Percentiles rank a stretch among this genome's conserved stretches.
Evolutionary conservation across 2,888 invertebrate species (phyloP).

Genomic region (Oeneis ivallda): DNA sequence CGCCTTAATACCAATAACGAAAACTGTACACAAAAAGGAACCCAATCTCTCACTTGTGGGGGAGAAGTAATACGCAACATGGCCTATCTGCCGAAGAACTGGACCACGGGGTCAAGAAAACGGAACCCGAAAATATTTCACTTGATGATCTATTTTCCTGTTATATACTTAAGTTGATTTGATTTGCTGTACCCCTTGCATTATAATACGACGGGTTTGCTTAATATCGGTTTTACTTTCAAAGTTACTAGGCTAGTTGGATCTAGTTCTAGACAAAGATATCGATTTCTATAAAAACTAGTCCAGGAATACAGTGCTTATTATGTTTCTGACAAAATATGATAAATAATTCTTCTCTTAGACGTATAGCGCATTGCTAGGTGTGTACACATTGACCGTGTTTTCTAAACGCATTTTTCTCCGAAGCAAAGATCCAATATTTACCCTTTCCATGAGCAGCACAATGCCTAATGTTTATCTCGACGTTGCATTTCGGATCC

Average conservation of each 20-base stretch:
- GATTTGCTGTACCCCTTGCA: too few relatives aligned
- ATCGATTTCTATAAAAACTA: too few relatives aligned
- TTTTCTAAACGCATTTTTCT: constrained; percentile 79
- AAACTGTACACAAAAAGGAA: constrained; percentile 65
- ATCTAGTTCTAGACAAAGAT: too few relatives aligned
- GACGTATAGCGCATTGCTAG: too few relatives aligned
- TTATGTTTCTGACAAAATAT: not conserved
- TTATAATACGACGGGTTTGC: too few relatives aligned
- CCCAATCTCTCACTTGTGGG: not conserved
- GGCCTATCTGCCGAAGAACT: not conserved
- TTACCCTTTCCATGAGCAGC: constrained; percentile 73
- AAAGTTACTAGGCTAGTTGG: too few relatives aligned
- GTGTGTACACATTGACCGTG: constrained; percentile 63
- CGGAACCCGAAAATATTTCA: too few relatives aligned
- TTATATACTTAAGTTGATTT: too few relatives aligned
- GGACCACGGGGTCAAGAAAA: not conserved
- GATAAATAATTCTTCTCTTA: not conserved
- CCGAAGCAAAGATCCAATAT: constrained; percentile 76
- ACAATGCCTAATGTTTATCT: constrained; percentile 77
- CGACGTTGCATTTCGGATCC: constrained; percentile 79
- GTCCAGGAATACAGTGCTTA: too few relatives aligned
- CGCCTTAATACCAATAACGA: constrained; percentile 75
- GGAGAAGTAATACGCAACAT: not conserved
- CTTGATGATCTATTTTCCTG: too few relatives aligned
- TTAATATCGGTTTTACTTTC: too few relatives aligned